A percentile compares a stretch with the other conserved stretches of the same genome.
Evolutionary conservation across 2,113 vertebrate genomes (phyloP).

Genomic region (Pseudorasbora parva): DNA sequence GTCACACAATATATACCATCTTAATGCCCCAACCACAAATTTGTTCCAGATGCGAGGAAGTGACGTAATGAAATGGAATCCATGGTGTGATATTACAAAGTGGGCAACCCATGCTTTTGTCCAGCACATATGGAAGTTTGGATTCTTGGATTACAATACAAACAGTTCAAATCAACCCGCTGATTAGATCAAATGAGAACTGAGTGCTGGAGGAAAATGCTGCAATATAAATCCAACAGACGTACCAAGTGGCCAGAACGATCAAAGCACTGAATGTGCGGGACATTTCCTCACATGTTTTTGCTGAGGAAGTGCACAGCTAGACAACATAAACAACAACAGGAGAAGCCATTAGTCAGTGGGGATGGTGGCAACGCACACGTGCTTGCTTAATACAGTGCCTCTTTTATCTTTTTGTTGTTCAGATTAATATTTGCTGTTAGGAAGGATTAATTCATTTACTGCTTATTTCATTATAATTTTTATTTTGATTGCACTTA

Average conservation of each 20-base stretch:
- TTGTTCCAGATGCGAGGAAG: constrained; percentile 6
- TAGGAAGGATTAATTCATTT: too few relatives aligned
- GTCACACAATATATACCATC: not conserved
- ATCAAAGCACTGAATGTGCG: not conserved
- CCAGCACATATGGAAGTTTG: not conserved
- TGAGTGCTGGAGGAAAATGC: not conserved
- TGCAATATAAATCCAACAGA: constrained; percentile 10
- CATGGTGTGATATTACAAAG: constrained; percentile 25
- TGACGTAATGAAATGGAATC: not conserved
- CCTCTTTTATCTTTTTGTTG: too few relatives aligned
- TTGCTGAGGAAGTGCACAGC: not conserved
- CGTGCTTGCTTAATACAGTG: too few relatives aligned
- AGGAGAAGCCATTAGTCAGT: too few relatives aligned
- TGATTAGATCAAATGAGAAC: not conserved
- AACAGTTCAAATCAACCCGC: not conserved
- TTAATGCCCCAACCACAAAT: not conserved
- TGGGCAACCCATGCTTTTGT: not conserved
- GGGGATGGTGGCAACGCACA: too few relatives aligned
- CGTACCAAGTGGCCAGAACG: not conserved
- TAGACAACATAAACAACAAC: constrained; percentile 19
- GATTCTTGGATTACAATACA: not conserved
- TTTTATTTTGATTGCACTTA: too few relatives aligned
- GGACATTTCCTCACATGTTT: constrained; percentile 12
- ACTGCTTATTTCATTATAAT: too few relatives aligned
- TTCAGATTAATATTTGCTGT: too few relatives aligned